Base-by-base conservation (phyloP, 2,113 vertebrate species). In the Athene noctua region DNA sequence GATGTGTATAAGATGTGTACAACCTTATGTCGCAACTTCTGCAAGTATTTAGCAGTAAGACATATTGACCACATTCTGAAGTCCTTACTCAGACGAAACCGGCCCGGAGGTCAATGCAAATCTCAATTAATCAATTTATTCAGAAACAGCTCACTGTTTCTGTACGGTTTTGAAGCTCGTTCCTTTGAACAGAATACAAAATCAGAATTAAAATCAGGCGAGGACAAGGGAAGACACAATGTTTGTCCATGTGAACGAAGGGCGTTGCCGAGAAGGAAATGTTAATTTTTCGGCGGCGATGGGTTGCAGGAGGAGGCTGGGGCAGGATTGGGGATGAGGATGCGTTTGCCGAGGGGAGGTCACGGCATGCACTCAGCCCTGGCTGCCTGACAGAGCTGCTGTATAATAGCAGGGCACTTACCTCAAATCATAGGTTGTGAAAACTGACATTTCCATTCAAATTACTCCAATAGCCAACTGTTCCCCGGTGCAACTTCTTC, bases 391-490 rank as follows among this genome's bases (percentile, higher is more conserved):
- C 95, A 97, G 96, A 94, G 86, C 88, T 44, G 86, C 96, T 71
- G 82, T 29, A 34, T 20, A 78, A 92, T 68, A 77, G 93, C 94
- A 97, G 96, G 96, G 95, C 96, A 88, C 97, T 97, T 97, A 90
- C 96, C 93, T 97, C 97, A 92, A 95, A 97, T 96, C 96, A 95
- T 52, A 90, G 97, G 84, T 94, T 96, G 94, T 90, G 96, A 74
- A 95, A 96, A 94, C 81, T 97, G 97, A 97, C 96, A 96, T 97
- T 96, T 97, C 96, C 97, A 96, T 97, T 94, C 94, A 91, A 97
- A 96, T 97, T 94, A 96, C 95, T 95, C 95, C 94, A 38, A 4
- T 81, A 90, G 95, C 91, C 92, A 89, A 94, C 81, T 68, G 92
- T 91, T 97, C 95, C 95, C 95, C 11, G 10, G 79, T 32, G 92